phyloP scores from a whole-genome alignment of 2,888 invertebrate genomes.

The Latheticus oryzae region DNA sequence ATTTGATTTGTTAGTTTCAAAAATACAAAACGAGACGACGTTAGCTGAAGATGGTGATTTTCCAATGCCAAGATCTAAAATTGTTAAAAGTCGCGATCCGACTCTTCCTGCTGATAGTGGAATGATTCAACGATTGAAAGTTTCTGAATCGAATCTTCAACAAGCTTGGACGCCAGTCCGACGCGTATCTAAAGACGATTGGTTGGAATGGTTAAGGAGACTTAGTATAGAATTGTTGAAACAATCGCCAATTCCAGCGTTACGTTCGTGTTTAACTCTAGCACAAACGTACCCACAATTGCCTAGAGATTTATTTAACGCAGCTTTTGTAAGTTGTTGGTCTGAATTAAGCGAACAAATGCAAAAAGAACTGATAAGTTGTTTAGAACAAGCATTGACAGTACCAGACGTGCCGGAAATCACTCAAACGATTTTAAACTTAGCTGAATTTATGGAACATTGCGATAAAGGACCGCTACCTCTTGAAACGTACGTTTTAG shows the following conservation, averaged over 20 bases:
- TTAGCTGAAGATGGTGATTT: slow-evolving; percentile 81
- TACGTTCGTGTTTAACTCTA: slow-evolving; percentile 89
- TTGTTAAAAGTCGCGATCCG: slow-evolving; percentile 75
- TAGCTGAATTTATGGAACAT: slow-evolving; percentile 99
- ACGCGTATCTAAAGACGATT: slow-evolving; percentile 96
- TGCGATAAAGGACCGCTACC: slow-evolving; percentile 97
- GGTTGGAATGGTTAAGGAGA: slow-evolving; percentile 96
- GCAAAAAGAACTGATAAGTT: slow-evolving; percentile 81
- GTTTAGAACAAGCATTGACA: slow-evolving; percentile 88
- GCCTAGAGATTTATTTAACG: slow-evolving; percentile 97
- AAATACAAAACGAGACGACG: slow-evolving; percentile 79
- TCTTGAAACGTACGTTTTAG: slow-evolving; percentile 86
- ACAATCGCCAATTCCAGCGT: slow-evolving; percentile 94
- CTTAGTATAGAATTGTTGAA: slow-evolving; percentile 93
- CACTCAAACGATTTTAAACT: slow-evolving; percentile 94
- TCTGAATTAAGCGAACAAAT: slow-evolving; percentile 87
- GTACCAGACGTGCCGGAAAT: slow-evolving; percentile 96
- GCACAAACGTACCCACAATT: slow-evolving; percentile 96
- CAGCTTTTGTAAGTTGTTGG: slow-evolving; percentile 99
- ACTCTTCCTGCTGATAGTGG: slow-evolving; percentile 76
- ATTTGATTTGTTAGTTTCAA: slow-evolving; percentile 83
- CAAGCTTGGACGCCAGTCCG: slow-evolving; percentile 93
- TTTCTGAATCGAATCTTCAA: slow-evolving; percentile 86
- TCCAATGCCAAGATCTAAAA: slow-evolving; percentile 70
- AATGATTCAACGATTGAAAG: slow-evolving; percentile 83